Evolutionary conservation across 2,797 vertebrate genomes (phyloP), one percentile per base, ranked within the genome.

Genomic region (Megalops cyprinoides): DNA sequence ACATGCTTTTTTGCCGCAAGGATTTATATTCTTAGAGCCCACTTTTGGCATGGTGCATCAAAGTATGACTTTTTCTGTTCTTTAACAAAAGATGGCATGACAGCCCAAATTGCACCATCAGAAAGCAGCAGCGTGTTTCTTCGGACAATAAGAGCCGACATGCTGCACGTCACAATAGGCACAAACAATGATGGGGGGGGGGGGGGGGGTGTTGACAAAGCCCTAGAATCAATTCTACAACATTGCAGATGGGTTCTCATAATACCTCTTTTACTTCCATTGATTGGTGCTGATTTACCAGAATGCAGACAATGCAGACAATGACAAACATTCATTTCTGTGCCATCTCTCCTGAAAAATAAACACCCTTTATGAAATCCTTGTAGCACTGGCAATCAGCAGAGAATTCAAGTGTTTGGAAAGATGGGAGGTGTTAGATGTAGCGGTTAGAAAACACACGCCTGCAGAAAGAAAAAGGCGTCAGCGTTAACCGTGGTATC

Each of bases 1-100:
- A 60, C 55, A 49, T 34, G 46, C 20, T 48, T 28, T n/a, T 79
- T 60, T 69, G 46, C 78, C 12, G 34, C 20, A 18, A 37, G 25
- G 58, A 76, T 37, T 42, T 18, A 25, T 51, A 53, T 65, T 78
- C 76, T 81, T 79, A 58, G 74, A 76, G 56, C 55, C 31, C 7
- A n/a, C 23, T 46, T 78, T 28, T 79, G 15, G 49, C 1, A 15
- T 28, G 15, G 39, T 14, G 53, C 8, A 56, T 25, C 23, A 69
- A 6, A 42, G 0, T 39, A 14, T 69, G 65, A 20, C 37, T 39
- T 37, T 42, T 69, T 39, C 34, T 53, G 18, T 69, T 7, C 4
- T 48, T 48, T 65, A 25, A 69, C 65, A 69, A 39, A 69, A 15
- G 34, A 42, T 69, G 34, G 69, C 65, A 23, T 71, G 67, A 44